A percentile compares a stretch with the other conserved stretches of the same genome.
phyloP scores from a whole-genome alignment of 2,797 vertebrate genomes.

The Pteropus rufus region DNA sequence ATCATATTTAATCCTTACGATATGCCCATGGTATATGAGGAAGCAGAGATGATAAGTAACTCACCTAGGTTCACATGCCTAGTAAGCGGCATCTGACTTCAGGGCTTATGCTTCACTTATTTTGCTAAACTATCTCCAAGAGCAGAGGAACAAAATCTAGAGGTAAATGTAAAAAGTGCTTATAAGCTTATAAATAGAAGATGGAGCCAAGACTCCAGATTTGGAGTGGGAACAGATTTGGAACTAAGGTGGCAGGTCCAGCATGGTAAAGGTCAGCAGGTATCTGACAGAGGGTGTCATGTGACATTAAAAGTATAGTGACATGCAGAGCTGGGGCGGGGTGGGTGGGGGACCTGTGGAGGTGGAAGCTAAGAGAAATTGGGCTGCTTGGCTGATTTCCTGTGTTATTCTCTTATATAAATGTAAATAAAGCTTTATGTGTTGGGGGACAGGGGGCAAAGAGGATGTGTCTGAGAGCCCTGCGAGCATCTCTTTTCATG shows the following conservation, averaged over 20 bases:
- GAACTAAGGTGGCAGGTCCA: background rate
- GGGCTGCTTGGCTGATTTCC: background rate
- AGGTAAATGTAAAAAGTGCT: background rate
- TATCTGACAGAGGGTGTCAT: background rate
- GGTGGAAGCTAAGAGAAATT: background rate
- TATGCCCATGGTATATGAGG: background rate
- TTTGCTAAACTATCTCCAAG: conserved; percentile 10
- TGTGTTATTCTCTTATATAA: conserved; percentile 1
- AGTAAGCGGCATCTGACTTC: background rate
- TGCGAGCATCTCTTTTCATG: background rate
- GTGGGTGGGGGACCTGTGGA: background rate
- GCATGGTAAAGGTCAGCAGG: background rate
- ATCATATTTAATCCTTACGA: background rate
- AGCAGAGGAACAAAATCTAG: background rate
- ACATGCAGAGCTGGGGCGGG: background rate
- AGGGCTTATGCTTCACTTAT: background rate
- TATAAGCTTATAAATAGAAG: background rate
- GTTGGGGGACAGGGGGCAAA: background rate
- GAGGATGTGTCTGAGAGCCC: background rate
- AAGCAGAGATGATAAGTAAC: conserved; percentile 45
- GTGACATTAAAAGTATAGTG: background rate
- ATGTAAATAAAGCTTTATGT: background rate
- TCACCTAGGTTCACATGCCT: background rate
- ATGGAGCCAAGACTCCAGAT: background rate
- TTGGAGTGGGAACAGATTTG: background rate